These are phyloP conservation scores for Cotesia congregata DNA, from an alignment of 2,888 invertebrate genomes.

Conservation along the genomic window DNA sequence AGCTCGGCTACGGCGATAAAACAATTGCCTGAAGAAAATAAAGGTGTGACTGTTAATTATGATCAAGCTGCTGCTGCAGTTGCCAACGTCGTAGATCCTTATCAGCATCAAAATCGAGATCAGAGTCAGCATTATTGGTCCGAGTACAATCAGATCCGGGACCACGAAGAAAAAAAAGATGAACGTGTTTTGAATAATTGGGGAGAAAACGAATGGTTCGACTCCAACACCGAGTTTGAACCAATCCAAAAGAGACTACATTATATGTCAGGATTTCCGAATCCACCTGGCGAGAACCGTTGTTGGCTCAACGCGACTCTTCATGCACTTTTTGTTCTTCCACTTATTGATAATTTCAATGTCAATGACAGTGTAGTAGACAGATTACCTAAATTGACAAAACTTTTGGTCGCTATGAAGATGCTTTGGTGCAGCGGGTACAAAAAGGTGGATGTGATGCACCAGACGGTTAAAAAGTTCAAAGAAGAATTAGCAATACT, in stretches of 20 bases:
- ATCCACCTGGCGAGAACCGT: constrained; percentile 63
- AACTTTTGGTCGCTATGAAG: constrained; percentile 53
- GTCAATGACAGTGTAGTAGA: constrained; percentile 12
- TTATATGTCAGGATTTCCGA: constrained; percentile 61
- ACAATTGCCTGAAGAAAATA: not conserved
- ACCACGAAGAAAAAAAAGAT: not conserved
- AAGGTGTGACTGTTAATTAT: not conserved
- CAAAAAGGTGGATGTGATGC: constrained; percentile 49
- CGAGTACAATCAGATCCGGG: not conserved
- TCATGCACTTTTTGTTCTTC: constrained; percentile 60
- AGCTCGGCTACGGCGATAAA: not conserved
- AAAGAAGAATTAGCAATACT: constrained; percentile 57
- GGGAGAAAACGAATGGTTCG: not conserved
- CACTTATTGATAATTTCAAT: constrained; percentile 54
- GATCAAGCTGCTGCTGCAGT: not conserved
- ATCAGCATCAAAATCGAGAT: not conserved
- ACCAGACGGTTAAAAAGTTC: constrained; percentile 53
- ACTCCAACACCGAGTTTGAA: not conserved
- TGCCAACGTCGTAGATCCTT: not conserved
- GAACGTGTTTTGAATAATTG: constrained; percentile 8
- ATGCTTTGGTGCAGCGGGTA: constrained; percentile 55
- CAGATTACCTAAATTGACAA: constrained; percentile 49
- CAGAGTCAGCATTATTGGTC: too few species aligned
- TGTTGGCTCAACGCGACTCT: constrained; percentile 64
- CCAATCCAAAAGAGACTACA: constrained; percentile 46